Evolutionary conservation across 1,140 invertebrate genomes (phyloP).

Genomic region (Solen grandis): DNA sequence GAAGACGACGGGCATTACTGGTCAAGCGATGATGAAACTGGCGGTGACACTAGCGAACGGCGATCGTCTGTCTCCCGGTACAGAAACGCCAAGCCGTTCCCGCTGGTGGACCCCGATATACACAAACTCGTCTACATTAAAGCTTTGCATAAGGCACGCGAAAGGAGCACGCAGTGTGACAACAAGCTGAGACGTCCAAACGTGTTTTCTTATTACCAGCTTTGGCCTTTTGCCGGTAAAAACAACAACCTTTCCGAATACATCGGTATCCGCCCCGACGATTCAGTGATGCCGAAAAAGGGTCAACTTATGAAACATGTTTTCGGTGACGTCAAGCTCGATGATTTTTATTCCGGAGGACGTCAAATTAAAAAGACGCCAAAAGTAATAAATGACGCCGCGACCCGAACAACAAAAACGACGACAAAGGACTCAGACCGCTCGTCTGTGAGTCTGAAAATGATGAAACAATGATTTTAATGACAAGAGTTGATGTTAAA

Average conservation of each 20-base stretch:
- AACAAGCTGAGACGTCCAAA: conserved; percentile 18
- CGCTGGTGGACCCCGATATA: conserved; percentile 43
- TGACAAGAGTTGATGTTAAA: no score
- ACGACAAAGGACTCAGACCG: not conserved
- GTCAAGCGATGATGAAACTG: conserved; percentile 32
- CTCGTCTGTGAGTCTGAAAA: conserved; percentile 45
- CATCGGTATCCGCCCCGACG: conserved; percentile 39
- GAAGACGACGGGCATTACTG: conserved; percentile 39
- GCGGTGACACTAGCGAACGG: not conserved
- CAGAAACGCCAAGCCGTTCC: conserved; percentile 35
- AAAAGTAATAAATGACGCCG: conserved; percentile 1
- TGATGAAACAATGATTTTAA: conserved; percentile 10
- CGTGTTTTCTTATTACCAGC: conserved; percentile 44
- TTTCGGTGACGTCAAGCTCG: conserved; percentile 41
- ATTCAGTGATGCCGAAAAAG: conserved; percentile 32
- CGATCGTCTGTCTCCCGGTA: conserved; percentile 13
- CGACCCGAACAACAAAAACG: not conserved
- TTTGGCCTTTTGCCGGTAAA: not conserved
- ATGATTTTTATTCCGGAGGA: conserved; percentile 35
- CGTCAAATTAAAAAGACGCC: not conserved
- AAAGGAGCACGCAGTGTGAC: conserved; percentile 2
- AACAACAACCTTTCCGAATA: not conserved
- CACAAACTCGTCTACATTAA: conserved; percentile 45
- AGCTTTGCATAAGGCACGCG: conserved; percentile 27
- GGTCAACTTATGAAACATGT: conserved; percentile 54